A percentile compares a stretch with the other conserved stretches of the same genome.
phyloP scores from a whole-genome alignment of 2,113 vertebrate genomes.

The Cynopterus brachyotis region DNA sequence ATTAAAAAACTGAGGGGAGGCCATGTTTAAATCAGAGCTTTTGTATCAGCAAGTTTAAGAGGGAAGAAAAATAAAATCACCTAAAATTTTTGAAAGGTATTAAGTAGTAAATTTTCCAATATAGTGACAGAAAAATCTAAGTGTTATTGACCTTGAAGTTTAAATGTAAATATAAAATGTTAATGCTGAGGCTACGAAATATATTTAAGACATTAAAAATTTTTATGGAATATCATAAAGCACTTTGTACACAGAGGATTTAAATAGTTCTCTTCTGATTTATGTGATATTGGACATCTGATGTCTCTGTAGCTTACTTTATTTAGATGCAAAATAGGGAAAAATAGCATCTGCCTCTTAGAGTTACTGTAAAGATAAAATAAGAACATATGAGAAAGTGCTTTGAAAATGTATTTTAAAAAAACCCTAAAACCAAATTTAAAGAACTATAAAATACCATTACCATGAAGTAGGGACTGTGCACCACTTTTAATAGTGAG shows the following conservation, averaged over 20 bases:
- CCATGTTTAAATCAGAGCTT: background rate
- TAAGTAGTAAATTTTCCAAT: background rate
- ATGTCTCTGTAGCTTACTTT: background rate
- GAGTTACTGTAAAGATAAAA: conserved; percentile 6
- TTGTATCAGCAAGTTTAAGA: background rate
- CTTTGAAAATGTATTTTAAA: conserved; percentile 17
- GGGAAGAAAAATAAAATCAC: background rate
- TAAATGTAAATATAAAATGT: conserved; percentile 35
- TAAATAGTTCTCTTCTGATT: background rate
- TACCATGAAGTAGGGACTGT: background rate
- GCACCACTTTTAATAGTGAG: background rate
- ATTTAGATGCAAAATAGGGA: background rate
- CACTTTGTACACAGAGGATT: background rate
- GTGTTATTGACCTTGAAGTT: background rate
- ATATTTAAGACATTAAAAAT: background rate
- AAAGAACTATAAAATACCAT: background rate
- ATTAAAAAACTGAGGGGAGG: background rate
- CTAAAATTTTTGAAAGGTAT: background rate
- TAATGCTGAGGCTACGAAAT: background rate
- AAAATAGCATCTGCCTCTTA: conserved; percentile 17
- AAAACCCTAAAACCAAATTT: background rate
- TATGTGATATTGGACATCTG: background rate
- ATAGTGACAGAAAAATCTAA: background rate
- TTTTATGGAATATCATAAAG: background rate
- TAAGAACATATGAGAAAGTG: background rate